Percentiles rank a stretch among this genome's conserved stretches.
Evolutionary conservation across 30 jellyfish, hydroid and myxozoan species (phyloP).

Genomic region (Aurelia coerulea): DNA sequence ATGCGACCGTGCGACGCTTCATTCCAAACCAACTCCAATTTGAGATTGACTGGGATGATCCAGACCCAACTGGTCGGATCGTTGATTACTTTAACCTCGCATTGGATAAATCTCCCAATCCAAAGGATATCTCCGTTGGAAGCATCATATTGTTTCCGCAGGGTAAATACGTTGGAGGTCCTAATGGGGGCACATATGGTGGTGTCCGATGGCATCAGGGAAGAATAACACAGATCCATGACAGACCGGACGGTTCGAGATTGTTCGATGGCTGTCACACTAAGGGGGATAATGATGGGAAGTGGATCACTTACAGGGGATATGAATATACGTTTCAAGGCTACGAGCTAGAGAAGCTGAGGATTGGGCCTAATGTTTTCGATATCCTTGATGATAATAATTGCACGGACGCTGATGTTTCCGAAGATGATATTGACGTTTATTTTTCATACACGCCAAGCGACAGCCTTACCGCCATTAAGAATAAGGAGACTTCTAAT

Average conservation of each 20-base stretch:
- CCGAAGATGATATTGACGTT: constrained; percentile 50
- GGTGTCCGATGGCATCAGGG: constrained; percentile 93
- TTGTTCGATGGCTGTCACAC: constrained; percentile 81
- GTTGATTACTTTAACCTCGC: constrained; percentile 87
- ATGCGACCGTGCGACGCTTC: constrained; percentile 71
- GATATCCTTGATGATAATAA: constrained; percentile 59
- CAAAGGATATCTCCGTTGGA: constrained; percentile 72
- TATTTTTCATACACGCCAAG: constrained; percentile 49
- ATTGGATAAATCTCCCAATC: constrained; percentile 66
- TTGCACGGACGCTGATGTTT: not conserved
- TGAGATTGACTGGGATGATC: constrained; percentile 96
- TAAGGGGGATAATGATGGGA: constrained; percentile 73
- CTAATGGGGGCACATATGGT: constrained; percentile 39
- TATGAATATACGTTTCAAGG: constrained; percentile 54
- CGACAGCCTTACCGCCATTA: constrained; percentile 48
- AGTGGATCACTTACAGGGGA: constrained; percentile 61
- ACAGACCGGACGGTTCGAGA: constrained; percentile 28
- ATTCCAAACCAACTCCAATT: constrained; percentile 53
- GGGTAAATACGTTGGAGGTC: constrained; percentile 58
- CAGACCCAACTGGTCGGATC: constrained; percentile 84
- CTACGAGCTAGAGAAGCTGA: constrained; percentile 21
- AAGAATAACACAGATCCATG: constrained; percentile 32
- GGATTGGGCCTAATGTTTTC: constrained; percentile 88
- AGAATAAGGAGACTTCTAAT: constrained; percentile 38
- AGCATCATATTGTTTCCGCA: constrained; percentile 75